Percentiles rank a stretch among this genome's conserved stretches.
Evolutionary conservation across 2,113 vertebrate species (phyloP).

Genomic region (Pagrus major): DNA sequence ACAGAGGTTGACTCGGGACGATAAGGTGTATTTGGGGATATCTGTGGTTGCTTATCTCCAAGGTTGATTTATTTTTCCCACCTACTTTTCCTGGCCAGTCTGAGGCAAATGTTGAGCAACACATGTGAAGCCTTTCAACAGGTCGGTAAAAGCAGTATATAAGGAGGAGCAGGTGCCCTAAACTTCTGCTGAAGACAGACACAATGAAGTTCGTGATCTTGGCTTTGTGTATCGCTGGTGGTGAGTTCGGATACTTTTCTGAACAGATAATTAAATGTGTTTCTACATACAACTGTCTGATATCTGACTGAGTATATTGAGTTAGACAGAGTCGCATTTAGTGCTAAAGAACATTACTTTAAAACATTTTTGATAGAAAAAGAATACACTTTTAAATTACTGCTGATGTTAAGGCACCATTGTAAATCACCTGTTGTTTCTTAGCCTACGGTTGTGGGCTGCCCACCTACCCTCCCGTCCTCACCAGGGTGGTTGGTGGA

Average conservation of each 20-base stretch:
- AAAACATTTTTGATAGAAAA: not conserved
- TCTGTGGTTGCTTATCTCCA: slow-evolving; percentile 78
- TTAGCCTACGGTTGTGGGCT: slow-evolving; percentile 84
- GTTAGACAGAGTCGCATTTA: not conserved
- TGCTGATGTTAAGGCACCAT: not conserved
- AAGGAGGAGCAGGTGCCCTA: not conserved
- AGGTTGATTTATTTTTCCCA: slow-evolving; percentile 67
- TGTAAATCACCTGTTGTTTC: slow-evolving; percentile 14
- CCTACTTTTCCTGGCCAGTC: slow-evolving; percentile 17
- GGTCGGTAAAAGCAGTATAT: slow-evolving; percentile 44
- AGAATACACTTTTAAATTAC: not conserved
- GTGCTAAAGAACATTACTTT: not conserved
- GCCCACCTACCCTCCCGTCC: slow-evolving; percentile 72
- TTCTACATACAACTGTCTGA: not conserved
- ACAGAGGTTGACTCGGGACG: slow-evolving; percentile 40
- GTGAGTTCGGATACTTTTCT: slow-evolving; percentile 69
- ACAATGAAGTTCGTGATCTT: slow-evolving; percentile 83
- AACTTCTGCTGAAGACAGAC: slow-evolving; percentile 44
- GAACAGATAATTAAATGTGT: not conserved
- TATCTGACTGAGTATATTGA: not conserved
- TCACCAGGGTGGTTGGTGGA: slow-evolving; percentile 83
- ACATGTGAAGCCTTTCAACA: not conserved
- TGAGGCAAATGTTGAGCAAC: slow-evolving; percentile 12
- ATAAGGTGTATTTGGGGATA: slow-evolving; percentile 71
- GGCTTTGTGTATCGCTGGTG: slow-evolving; percentile 82